These are phyloP conservation scores for Phenganax stokvisi DNA, from an alignment of 92 coral and sea anemone species.

Conservation along the genomic window DNA sequence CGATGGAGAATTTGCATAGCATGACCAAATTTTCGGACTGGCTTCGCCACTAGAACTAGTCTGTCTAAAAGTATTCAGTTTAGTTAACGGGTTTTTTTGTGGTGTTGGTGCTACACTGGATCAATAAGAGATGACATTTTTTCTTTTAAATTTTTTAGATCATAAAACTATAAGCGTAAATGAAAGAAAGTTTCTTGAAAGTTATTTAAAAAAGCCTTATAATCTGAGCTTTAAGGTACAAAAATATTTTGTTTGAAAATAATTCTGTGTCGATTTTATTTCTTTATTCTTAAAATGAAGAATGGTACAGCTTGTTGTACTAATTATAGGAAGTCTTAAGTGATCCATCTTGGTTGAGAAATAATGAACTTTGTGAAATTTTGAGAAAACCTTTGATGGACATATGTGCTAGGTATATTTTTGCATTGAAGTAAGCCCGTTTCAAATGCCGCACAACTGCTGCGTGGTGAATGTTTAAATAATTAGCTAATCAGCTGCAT, in stretches of 20 bases:
- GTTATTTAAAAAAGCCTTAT: conserved; percentile 19
- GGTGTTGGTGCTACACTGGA: too few relatives aligned
- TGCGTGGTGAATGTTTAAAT: too few relatives aligned
- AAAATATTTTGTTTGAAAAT: not conserved
- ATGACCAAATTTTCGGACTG: too few relatives aligned
- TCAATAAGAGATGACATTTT: too few relatives aligned
- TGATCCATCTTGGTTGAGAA: conserved; percentile 21
- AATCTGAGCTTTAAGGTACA: conserved; percentile 25
- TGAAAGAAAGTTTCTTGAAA: not conserved
- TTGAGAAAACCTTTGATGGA: conserved; percentile 66
- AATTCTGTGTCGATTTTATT: not conserved
- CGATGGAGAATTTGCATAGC: too few relatives aligned
- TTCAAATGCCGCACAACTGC: too few relatives aligned
- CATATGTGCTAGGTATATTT: conserved; percentile 63
- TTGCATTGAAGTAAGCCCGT: not conserved
- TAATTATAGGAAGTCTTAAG: not conserved
- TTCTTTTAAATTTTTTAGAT: not conserved
- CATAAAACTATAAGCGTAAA: not conserved
- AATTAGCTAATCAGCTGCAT: too few relatives aligned
- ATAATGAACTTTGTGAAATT: conserved; percentile 36
- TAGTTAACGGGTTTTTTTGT: not conserved
- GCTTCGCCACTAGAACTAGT: too few relatives aligned
- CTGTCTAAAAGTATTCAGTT: not conserved
- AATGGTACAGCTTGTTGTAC: not conserved
- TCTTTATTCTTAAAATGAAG: not conserved